These are phyloP conservation scores for Epirrita christyi DNA, from an alignment of 2,888 invertebrate species.

Conservation along the genomic window DNA sequence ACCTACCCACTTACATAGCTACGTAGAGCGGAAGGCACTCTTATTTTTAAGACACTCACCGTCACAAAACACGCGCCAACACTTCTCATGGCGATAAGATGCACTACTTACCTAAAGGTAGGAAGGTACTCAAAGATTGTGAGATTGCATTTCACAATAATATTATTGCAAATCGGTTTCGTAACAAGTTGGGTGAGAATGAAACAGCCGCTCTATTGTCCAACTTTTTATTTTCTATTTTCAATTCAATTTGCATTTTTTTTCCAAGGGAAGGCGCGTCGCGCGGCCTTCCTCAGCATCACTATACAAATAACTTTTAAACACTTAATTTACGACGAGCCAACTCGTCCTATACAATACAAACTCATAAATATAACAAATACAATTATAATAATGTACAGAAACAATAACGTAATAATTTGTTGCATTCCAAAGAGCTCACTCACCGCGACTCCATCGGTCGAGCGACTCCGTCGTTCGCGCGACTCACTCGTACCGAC, in stretches of 20 bases:
- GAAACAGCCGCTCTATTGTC: slow-evolving; percentile 66
- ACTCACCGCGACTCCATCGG: slow-evolving; percentile 1
- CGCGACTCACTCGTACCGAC: neutral
- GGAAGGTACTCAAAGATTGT: neutral
- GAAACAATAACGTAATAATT: slow-evolving; percentile 64
- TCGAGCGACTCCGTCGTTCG: slow-evolving; percentile 5
- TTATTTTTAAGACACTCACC: too few relatives aligned
- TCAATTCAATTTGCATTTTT: slow-evolving; percentile 55
- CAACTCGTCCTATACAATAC: slow-evolving; percentile 44
- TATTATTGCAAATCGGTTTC: too few relatives aligned
- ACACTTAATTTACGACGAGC: slow-evolving; percentile 61
- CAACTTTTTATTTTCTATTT: slow-evolving; percentile 74
- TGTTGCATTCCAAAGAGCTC: slow-evolving; percentile 37
- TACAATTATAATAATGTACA: slow-evolving; percentile 71
- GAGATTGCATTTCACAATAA: too few relatives aligned
- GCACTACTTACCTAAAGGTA: neutral
- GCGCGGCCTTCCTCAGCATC: slow-evolving; percentile 34
- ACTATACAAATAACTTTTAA: slow-evolving; percentile 56
- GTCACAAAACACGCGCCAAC: neutral
- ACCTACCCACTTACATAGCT: too few relatives aligned
- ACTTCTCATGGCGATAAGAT: neutral
- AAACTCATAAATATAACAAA: slow-evolving; percentile 78
- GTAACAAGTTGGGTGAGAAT: slow-evolving; percentile 31
- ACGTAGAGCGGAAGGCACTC: neutral
- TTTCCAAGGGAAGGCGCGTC: slow-evolving; percentile 40